A percentile compares a stretch with the other conserved stretches of the same genome.
phyloP scores from a whole-genome alignment of 2,113 vertebrate genomes.

The Acrocephalus arundinaceus region DNA sequence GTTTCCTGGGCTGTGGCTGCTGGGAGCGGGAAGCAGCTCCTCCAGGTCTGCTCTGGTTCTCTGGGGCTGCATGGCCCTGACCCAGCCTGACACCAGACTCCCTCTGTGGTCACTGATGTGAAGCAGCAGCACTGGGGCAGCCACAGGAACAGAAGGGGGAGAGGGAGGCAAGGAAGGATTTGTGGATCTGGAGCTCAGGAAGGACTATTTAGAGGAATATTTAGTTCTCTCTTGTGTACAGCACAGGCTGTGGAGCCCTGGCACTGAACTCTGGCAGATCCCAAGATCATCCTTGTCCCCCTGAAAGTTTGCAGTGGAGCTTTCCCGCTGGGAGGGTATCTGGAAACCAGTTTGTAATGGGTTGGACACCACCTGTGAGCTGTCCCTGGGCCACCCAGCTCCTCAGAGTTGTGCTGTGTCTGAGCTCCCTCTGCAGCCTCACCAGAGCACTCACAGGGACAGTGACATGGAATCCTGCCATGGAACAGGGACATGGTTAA shows the following conservation, averaged over 20 bases:
- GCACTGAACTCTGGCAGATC: background rate
- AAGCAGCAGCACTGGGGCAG: background rate
- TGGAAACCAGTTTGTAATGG: background rate
- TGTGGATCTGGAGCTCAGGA: background rate
- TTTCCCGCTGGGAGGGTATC: background rate
- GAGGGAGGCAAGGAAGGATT: background rate
- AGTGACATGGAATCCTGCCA: rapidly evolving
- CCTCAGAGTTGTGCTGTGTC: background rate
- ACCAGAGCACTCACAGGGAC: background rate
- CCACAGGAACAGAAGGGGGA: background rate
- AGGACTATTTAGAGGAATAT: background rate
- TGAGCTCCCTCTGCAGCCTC: background rate
- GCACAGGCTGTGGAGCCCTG: background rate
- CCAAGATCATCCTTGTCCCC: background rate
- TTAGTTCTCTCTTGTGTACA: background rate
- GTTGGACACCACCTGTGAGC: background rate
- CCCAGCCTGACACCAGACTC: rapidly evolving
- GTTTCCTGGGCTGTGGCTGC: background rate
- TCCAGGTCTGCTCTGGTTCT: background rate
- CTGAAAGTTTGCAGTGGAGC: background rate
- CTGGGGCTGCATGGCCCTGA: background rate
- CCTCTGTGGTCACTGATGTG: rapidly evolving
- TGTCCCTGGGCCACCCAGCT: background rate
- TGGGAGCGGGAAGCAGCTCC: background rate
- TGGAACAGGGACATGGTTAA: rapidly evolving